These are phyloP conservation scores for Emesis furor DNA, from an alignment of 2,888 invertebrate genomes.

Conservation along the genomic window DNA sequence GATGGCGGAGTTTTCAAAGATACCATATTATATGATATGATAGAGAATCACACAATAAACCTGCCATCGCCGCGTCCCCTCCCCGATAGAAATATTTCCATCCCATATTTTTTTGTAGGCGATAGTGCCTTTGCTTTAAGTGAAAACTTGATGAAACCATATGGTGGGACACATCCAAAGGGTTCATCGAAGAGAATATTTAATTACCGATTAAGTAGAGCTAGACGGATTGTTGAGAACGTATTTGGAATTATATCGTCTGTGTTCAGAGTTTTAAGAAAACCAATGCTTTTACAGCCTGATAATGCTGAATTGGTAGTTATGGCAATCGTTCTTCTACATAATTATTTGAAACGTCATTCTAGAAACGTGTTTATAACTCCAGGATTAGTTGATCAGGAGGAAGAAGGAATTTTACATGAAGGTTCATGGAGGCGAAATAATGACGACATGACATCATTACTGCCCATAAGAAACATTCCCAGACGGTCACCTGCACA, in stretches of 20 bases:
- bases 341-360: background rate
- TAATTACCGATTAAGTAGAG: constrained; percentile 1
- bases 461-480: constrained; percentile 62
- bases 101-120: constrained; percentile 39
- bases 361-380: background rate
- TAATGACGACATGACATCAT: constrained; percentile 53
- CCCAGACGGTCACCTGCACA: constrained; percentile 62
- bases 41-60: constrained; percentile 32
- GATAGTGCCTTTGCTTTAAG: constrained; percentile 38
- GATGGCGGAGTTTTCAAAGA: constrained; percentile 43
- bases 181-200: constrained; percentile 24
- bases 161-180: constrained; percentile 33
- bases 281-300: background rate
- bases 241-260: background rate
- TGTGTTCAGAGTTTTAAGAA: background rate
- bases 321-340: background rate
- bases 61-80: constrained; percentile 30
- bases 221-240: background rate
- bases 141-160: constrained; percentile 39
- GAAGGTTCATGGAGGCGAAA: constrained; percentile 56
- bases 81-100: constrained; percentile 27
- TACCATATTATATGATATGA: constrained; percentile 26
- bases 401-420: constrained; percentile 40
- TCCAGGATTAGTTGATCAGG: constrained; percentile 56
- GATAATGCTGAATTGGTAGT: background rate